phyloP scores from a whole-genome alignment of 2,797 vertebrate genomes.

The Siniperca undulata region DNA sequence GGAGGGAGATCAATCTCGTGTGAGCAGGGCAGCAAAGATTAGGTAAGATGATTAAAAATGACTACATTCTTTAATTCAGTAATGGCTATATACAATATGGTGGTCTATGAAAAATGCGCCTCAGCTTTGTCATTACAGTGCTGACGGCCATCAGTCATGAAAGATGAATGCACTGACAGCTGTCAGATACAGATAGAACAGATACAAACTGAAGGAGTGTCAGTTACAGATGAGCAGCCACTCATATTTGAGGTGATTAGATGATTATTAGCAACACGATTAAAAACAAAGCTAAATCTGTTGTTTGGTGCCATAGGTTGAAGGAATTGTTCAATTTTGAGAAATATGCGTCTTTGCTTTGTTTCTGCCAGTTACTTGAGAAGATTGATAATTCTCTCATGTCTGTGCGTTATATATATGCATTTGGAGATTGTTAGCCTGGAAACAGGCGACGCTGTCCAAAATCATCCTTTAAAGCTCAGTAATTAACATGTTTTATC shows the following conservation, averaged over 20 bases:
- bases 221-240: conserved; percentile 7
- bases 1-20: conserved; percentile 55
- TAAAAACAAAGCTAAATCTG: conserved; percentile 8
- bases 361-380: not conserved
- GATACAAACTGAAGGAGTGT: not conserved
- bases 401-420: not conserved
- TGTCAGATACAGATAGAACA: not conserved
- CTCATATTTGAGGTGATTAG: not conserved
- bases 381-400: not conserved
- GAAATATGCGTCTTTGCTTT: not conserved
- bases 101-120: conserved; percentile 28
- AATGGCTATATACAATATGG: conserved; percentile 10
- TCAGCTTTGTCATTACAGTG: conserved; percentile 26
- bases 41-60: conserved; percentile 18
- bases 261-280: conserved; percentile 1
- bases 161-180: conserved; percentile 32
- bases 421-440: not conserved
- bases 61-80: conserved; percentile 23
- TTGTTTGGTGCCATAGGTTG: not conserved
- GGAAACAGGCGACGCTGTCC: not conserved
- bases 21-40: conserved; percentile 31
- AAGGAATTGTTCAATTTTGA: not conserved
- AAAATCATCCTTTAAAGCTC: not conserved
- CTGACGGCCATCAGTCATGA: conserved; percentile 38
- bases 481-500: not conserved